Evolutionary conservation across 2,797 vertebrate genomes (phyloP).

Genomic region (Bovichtus variegatus): DNA sequence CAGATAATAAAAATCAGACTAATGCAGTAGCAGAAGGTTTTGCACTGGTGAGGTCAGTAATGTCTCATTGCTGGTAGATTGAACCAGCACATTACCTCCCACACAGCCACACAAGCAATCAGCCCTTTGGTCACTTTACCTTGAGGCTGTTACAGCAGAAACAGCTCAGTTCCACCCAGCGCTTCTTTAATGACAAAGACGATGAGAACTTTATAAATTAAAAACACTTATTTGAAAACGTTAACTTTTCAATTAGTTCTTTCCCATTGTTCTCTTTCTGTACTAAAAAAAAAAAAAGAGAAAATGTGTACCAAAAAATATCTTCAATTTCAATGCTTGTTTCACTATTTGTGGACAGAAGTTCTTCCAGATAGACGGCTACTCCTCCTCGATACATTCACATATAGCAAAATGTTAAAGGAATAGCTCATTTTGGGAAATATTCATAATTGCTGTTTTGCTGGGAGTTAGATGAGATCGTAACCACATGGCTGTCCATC

Average conservation of each 20-base stretch:
- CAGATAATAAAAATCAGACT: conserved; percentile 42
- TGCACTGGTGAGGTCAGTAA: conserved; percentile 16
- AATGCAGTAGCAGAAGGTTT: conserved; percentile 22
- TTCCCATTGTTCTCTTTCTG: not conserved
- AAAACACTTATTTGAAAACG: not conserved
- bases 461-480: not conserved
- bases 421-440: not conserved
- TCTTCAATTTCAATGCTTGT: not conserved
- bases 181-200: not conserved
- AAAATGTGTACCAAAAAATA: not conserved
- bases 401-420: not conserved
- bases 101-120: conserved; percentile 21
- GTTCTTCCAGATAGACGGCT: not conserved
- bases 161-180: not conserved
- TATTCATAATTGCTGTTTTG: not conserved
- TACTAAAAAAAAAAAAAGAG: not conserved
- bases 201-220: not conserved
- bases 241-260: not conserved
- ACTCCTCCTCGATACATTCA: not conserved
- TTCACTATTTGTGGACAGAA: not conserved
- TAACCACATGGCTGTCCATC: not conserved
- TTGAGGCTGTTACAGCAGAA: not conserved
- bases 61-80: conserved; percentile 12
- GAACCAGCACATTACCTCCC: conserved; percentile 31
- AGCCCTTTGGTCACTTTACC: conserved; percentile 15